A percentile compares a stretch with the other conserved stretches of the same genome.
These are phyloP conservation scores for Phylloscopus trochiloides DNA, from an alignment of 2,113 vertebrate species.

Conservation along the genomic window DNA sequence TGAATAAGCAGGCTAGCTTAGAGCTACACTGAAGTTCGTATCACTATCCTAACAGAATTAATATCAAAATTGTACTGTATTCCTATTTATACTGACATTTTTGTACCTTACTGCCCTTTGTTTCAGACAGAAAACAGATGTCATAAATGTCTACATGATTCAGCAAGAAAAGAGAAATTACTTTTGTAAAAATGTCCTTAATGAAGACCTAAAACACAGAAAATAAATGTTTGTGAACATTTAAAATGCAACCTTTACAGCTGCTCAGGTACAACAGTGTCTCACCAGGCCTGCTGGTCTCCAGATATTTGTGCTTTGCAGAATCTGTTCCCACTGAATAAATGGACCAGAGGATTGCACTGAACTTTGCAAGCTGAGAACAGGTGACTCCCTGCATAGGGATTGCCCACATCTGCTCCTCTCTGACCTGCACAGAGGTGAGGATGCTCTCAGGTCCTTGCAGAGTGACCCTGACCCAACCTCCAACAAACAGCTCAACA, in stretches of 20 bases:
- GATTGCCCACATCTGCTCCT: neutral
- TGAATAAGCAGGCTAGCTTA: neutral
- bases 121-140: neutral
- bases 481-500: neutral
- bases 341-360: neutral
- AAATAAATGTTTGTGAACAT: neutral
- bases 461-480: rapidly evolving
- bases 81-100: neutral
- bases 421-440: neutral
- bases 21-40: neutral
- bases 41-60: neutral
- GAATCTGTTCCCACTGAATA: neutral
- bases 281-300: neutral
- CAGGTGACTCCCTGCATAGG: neutral
- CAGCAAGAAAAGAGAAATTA: neutral
- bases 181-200: too few relatives aligned
- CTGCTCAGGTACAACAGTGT: neutral
- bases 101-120: neutral
- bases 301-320: neutral
- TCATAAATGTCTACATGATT: neutral
- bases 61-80: neutral
- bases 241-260: neutral
- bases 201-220: too few relatives aligned
- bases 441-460: neutral
- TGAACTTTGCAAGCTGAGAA: neutral